Evolutionary conservation across 2,888 invertebrate species (phyloP).

Genomic region (Chloroclysta siterata): DNA sequence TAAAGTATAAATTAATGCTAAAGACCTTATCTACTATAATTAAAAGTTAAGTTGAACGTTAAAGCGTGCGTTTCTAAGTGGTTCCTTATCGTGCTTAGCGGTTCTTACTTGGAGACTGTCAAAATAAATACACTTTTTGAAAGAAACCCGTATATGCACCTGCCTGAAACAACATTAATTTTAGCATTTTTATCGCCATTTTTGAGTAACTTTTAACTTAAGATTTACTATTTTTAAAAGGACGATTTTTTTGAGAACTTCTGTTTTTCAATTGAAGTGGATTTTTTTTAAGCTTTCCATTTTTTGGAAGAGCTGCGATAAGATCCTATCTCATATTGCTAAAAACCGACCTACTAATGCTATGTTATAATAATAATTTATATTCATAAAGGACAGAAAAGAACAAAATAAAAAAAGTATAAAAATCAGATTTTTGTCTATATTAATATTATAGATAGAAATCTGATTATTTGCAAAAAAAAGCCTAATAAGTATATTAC

Average conservation of each 20-base stretch:
- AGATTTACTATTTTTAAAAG: neutral
- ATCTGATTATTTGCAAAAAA: no score
- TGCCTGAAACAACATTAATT: slow-evolving; percentile 26
- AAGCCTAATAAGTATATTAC: no score
- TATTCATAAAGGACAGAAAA: no score
- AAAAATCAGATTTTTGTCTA: no score
- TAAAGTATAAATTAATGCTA: slow-evolving; percentile 28
- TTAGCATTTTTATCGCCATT: slow-evolving; percentile 34
- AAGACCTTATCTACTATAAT: slow-evolving; percentile 24
- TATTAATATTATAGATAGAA: no score
- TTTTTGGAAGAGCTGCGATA: no score
- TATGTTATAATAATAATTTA: no score
- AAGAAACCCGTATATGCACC: slow-evolving; percentile 21
- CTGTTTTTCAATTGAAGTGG: neutral
- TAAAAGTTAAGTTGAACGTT: slow-evolving; percentile 24
- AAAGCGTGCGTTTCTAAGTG: slow-evolving; percentile 33
- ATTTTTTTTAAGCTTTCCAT: no score
- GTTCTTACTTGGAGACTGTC: slow-evolving; percentile 29
- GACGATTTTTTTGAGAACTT: neutral
- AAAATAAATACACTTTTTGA: slow-evolving; percentile 33
- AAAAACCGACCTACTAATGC: no score
- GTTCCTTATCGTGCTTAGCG: slow-evolving; percentile 37
- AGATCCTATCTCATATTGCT: no score
- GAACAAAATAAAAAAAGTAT: no score
- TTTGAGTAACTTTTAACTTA: slow-evolving; percentile 13